Base-by-base conservation (phyloP, 2,113 vertebrate genomes). In the Heterochromis multidens region DNA sequence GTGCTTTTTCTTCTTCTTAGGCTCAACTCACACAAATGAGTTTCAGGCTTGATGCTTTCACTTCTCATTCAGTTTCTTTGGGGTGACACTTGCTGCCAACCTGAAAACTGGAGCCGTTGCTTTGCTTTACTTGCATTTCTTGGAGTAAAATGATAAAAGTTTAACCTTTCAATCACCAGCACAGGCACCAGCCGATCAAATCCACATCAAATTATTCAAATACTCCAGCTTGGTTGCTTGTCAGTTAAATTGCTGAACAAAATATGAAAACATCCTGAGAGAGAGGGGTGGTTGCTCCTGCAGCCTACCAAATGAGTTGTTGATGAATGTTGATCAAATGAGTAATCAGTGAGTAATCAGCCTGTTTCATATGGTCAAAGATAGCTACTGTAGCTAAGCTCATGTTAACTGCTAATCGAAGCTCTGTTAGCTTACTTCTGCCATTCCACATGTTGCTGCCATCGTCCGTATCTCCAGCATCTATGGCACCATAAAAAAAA, bases 41-140 rank as follows among this genome's bases (percentile, higher is more conserved):
- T 33, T 74, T 52, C 67, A 52, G 29, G 43, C 43, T 74, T 74
- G 67, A 31, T 2, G 2, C 25, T n/a, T 27, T 74, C 19, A 6
- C 25, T 33, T 0, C 43, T 52, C 23, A 31, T 74, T 33, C 46
- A 33, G 16, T 0, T 54, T 46, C 21, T 54, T 31, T 33, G 70
- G 10, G 19, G 27, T 33, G 46, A 33, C 70, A 74, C 10, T 52
- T 74, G 43, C 14, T 46, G 37, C 43, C 43, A 31, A 74, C 27
- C 27, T 52, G 43, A 74, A 74, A 74, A 21, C 0, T 52, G 6
- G 17, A 7, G 17, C 49, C 14, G 6, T 17, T 52, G 17, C 49
- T 52, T 52, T 52, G 17, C 17, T 52, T 19, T 52, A 6, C 7
- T 52, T 52, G 25, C 25, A 21, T 72, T 0, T 56, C 21, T 56